Percentiles rank a stretch among this genome's conserved stretches.
phyloP scores from a whole-genome alignment of 1,140 invertebrate species.

The Drosophila arawakana region DNA sequence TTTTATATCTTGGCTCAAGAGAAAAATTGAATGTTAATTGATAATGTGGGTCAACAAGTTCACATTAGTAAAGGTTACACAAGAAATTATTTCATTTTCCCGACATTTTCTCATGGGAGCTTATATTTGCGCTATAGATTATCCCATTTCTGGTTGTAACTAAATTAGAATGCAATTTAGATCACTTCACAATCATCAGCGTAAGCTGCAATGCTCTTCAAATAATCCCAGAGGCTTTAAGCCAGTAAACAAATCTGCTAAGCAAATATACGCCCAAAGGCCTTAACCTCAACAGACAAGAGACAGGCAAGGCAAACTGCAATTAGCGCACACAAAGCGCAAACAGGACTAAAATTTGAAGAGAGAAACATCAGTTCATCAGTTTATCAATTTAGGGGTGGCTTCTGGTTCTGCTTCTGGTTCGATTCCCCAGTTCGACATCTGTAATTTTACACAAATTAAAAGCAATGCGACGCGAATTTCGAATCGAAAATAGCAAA shows the following conservation, averaged over 20 bases:
- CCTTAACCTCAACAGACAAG: constrained; percentile 32
- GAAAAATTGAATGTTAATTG: constrained; percentile 46
- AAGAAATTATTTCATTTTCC: too few relatives aligned
- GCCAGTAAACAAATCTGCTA: constrained; percentile 52
- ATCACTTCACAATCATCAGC: constrained; percentile 36
- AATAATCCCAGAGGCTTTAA: constrained; percentile 40
- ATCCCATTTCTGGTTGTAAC: constrained; percentile 31
- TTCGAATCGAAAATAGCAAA: constrained; percentile 17
- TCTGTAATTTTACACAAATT: constrained; percentile 69
- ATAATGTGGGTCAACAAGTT: constrained; percentile 34
- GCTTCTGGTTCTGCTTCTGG: background rate
- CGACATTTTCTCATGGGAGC: background rate
- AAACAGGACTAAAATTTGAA: constrained; percentile 53
- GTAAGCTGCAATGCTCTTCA: constrained; percentile 12
- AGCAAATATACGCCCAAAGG: constrained; percentile 50
- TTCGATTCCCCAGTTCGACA: constrained; percentile 23
- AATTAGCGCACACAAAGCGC: constrained; percentile 61
- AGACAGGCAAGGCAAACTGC: constrained; percentile 60
- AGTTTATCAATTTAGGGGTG: constrained; percentile 24
- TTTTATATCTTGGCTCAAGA: constrained; percentile 26
- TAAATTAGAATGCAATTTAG: constrained; percentile 59
- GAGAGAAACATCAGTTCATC: constrained; percentile 14
- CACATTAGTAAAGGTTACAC: background rate
- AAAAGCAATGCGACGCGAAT: constrained; percentile 57
- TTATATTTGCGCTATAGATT: constrained; percentile 51